A percentile compares a stretch with the other conserved stretches of the same genome.
These are phyloP conservation scores for Actinia tenebrosa DNA, from an alignment of 64 coral and sea anemone species.

Conservation along the genomic window DNA sequence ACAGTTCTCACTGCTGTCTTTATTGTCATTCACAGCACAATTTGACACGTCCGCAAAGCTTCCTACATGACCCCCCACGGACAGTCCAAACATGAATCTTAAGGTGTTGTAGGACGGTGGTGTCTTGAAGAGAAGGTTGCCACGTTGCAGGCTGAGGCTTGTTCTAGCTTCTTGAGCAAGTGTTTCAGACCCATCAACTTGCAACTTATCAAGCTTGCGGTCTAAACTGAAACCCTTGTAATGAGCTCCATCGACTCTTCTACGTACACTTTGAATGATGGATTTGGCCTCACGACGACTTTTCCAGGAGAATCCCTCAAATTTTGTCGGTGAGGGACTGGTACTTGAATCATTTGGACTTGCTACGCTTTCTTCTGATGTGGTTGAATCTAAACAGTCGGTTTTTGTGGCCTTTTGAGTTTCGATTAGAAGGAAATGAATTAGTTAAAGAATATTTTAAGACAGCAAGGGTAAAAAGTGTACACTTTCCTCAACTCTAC, in stretches of 20 bases:
- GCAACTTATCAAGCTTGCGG: slow-evolving; percentile 3
- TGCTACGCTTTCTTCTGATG: background rate
- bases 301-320: slow-evolving; percentile 9
- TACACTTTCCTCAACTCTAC: too few relatives aligned
- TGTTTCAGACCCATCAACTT: slow-evolving; percentile 1
- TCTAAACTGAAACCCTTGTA: background rate
- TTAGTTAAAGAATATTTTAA: background rate
- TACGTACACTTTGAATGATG: slow-evolving; percentile 20
- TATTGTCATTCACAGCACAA: background rate
- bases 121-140: slow-evolving; percentile 17
- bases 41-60: slow-evolving; percentile 1
- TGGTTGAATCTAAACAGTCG: background rate
- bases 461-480: background rate
- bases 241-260: background rate
- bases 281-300: background rate
- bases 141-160: background rate
- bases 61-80: slow-evolving; percentile 6
- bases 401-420: background rate
- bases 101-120: background rate
- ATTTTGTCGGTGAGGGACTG: background rate
- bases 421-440: background rate
- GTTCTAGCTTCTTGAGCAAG: background rate
- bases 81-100: slow-evolving; percentile 11
- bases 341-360: background rate
- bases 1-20: background rate